phyloP scores from a whole-genome alignment of 64 coral and sea anemone genomes.

The Porites lutea region DNA sequence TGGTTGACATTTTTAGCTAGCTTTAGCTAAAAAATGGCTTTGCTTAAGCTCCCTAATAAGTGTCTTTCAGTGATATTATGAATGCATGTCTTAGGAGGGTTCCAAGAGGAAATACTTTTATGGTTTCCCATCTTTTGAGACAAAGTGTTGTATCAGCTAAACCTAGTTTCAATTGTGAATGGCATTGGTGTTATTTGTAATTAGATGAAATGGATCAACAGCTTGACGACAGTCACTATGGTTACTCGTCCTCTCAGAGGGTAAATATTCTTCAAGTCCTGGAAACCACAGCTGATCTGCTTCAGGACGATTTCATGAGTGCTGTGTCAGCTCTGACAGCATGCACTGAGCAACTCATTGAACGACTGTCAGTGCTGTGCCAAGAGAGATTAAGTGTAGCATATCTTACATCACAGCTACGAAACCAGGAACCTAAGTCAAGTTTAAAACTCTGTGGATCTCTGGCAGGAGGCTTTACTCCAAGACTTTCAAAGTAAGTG shows the following conservation, averaged over 20 bases:
- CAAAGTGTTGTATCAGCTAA: too few relatives aligned
- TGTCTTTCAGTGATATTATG: too few relatives aligned
- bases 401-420: too few relatives aligned
- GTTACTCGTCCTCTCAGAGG: slow-evolving; percentile 8
- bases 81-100: too few relatives aligned
- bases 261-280: slow-evolving; percentile 40
- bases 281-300: slow-evolving; percentile 48
- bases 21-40: too few relatives aligned
- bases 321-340: slow-evolving; percentile 37
- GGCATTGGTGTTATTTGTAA: too few relatives aligned
- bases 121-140: too few relatives aligned
- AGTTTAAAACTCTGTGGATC: slow-evolving; percentile 20
- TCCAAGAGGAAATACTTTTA: too few relatives aligned
- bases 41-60: too few relatives aligned
- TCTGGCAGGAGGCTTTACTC: slow-evolving; percentile 58
- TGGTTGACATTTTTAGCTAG: too few relatives aligned
- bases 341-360: slow-evolving; percentile 55
- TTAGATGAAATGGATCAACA: slow-evolving; percentile 68
- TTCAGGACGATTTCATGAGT: slow-evolving; percentile 62
- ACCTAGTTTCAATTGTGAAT: too few relatives aligned
- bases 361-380: slow-evolving; percentile 19
- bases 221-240: slow-evolving; percentile 14
- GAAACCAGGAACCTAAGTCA: background rate
- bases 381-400: background rate
- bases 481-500: slow-evolving; percentile 49